A percentile compares a stretch with the other conserved stretches of the same genome.
phyloP scores from a whole-genome alignment of 2,113 vertebrate genomes.

The Apteryx mantelli region DNA sequence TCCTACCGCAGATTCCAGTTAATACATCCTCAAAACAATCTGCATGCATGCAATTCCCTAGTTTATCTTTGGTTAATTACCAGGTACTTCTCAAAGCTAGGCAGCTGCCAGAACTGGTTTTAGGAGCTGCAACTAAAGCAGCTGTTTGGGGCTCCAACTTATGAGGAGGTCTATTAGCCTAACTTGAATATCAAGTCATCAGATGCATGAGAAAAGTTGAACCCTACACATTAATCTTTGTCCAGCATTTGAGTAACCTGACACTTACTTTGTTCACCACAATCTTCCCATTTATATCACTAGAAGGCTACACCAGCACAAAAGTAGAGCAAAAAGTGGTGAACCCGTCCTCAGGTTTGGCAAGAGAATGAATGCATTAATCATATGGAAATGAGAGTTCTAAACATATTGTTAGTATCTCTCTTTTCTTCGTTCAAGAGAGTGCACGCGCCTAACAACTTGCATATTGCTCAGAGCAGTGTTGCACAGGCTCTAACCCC shows the following conservation, averaged over 20 bases:
- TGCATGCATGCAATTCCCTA: background rate
- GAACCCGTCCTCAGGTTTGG: background rate
- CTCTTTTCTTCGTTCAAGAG: background rate
- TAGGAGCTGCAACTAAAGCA: conserved; percentile 46
- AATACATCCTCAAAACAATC: background rate
- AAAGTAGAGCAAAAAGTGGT: background rate
- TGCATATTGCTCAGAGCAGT: background rate
- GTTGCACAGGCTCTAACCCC: background rate
- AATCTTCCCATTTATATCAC: background rate
- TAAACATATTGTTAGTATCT: background rate
- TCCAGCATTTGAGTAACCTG: background rate
- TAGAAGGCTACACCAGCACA: background rate
- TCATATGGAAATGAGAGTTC: background rate
- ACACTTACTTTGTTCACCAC: background rate
- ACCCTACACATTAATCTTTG: background rate
- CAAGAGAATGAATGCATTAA: background rate
- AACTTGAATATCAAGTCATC: conserved; percentile 38
- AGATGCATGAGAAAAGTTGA: background rate
- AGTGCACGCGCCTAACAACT: fast-evolving
- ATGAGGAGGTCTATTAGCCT: conserved; percentile 13
- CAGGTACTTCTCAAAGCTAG: background rate
- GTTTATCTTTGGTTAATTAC: conserved; percentile 23
- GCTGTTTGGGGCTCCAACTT: background rate
- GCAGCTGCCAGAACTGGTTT: conserved; percentile 59
- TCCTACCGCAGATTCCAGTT: background rate